Evolutionary conservation across 2,888 invertebrate genomes (phyloP).

Genomic region (Erebia epiphron): DNA sequence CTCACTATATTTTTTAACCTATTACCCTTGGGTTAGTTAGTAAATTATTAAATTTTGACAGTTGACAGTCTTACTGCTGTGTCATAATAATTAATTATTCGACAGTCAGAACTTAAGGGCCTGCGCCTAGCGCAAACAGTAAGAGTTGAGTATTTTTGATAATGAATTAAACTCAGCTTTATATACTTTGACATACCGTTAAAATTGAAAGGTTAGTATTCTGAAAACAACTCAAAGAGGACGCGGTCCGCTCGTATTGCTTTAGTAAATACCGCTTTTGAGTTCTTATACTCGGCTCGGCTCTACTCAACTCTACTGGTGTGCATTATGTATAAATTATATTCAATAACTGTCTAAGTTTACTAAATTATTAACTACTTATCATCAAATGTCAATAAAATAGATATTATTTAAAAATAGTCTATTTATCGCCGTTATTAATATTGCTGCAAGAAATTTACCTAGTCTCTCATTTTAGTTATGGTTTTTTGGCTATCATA

Average conservation of each 20-base stretch:
- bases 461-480: neutral
- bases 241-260: too few species aligned
- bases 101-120: neutral
- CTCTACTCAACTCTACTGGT: too few species aligned
- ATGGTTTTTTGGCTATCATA: neutral
- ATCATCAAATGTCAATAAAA: neutral
- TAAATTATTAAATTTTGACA: constrained; percentile 18
- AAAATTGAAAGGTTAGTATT: too few species aligned
- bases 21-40: constrained; percentile 4
- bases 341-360: constrained; percentile 8
- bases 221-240: too few species aligned
- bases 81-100: neutral
- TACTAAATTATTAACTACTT: constrained; percentile 1
- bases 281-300: too few species aligned
- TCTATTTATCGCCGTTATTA: neutral
- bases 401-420: neutral
- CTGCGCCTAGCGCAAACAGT: too few species aligned
- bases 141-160: too few species aligned
- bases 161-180: too few species aligned
- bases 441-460: neutral
- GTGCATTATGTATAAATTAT: too few species aligned
- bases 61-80: neutral
- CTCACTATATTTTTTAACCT: constrained; percentile 61
- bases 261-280: too few species aligned
- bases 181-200: too few species aligned